A percentile compares a stretch with the other conserved stretches of the same genome.
Conservation (phyloP, 1,140 invertebrate genomes). For the Globodera ellingtonae region DNA sequence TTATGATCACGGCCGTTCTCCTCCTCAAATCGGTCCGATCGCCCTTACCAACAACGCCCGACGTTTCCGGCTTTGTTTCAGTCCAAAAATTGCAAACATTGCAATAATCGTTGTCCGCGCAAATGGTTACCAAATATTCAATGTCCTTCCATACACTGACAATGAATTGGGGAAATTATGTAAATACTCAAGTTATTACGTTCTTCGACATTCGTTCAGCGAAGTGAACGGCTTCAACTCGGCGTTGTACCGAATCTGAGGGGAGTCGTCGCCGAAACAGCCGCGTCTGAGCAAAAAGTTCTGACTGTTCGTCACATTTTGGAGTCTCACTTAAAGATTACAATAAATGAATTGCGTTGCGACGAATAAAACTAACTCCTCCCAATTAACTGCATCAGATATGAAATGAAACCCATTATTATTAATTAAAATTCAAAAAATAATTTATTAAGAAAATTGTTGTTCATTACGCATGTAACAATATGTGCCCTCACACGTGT, state of each 20-base stretch:
- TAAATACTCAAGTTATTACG: background rate
- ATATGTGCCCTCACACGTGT: slow-evolving; percentile 17
- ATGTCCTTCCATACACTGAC: slow-evolving; percentile 28
- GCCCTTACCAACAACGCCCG: background rate
- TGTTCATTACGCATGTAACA: slow-evolving; percentile 13
- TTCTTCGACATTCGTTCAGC: slow-evolving; percentile 23
- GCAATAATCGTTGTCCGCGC: slow-evolving; percentile 26
- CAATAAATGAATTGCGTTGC: too few relatives aligned
- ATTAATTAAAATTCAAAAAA: background rate
- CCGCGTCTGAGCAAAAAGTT: slow-evolving; percentile 18
- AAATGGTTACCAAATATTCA: slow-evolving; percentile 22
- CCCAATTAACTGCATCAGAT: background rate
- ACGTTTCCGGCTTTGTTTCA: slow-evolving; percentile 9
- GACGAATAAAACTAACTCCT: too few relatives aligned
- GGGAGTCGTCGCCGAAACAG: slow-evolving; percentile 17
- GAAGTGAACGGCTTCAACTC: slow-evolving; percentile 25
- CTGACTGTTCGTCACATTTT: slow-evolving; percentile 18
- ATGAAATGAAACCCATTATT: background rate
- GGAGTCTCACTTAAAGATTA: slow-evolving; percentile 3
- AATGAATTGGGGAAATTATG: background rate
- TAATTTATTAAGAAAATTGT: background rate
- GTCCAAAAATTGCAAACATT: slow-evolving; percentile 23
- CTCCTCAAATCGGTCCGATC: background rate
- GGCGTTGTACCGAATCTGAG: slow-evolving; percentile 14
- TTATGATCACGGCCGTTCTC: too few relatives aligned